A percentile compares a stretch with the other conserved stretches of the same genome.
Conservation (phyloP, 30 jellyfish, hydroid and myxozoan genomes). For the Chrysaora quinquecirrha region DNA sequence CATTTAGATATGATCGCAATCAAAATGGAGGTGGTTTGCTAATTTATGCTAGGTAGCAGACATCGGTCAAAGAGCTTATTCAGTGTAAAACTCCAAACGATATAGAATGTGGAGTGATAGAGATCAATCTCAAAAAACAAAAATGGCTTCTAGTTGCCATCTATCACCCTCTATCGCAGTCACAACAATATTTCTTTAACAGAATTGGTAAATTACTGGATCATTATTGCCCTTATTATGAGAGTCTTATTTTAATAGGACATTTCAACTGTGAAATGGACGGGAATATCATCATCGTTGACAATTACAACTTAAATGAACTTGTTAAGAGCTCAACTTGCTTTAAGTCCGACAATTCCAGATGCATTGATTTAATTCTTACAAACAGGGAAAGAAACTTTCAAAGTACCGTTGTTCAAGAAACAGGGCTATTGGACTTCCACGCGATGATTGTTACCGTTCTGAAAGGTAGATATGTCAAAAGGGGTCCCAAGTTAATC, state of each 20-base stretch:
- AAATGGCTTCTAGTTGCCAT: constrained; percentile 42
- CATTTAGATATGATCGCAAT: constrained; percentile 40
- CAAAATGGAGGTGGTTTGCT: constrained; percentile 33
- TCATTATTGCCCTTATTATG: constrained; percentile 10
- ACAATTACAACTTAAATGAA: constrained; percentile 20
- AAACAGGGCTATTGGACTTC: constrained; percentile 35
- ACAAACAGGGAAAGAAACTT: constrained; percentile 36
- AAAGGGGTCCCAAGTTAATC: constrained; percentile 44
- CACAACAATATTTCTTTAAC: constrained; percentile 36
- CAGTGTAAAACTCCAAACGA: constrained; percentile 7
- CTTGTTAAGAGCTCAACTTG: constrained; percentile 42
- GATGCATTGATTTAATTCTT: constrained; percentile 23
- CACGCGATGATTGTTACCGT: constrained; percentile 47
- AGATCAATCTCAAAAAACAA: constrained; percentile 31
- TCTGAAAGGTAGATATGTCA: constrained; percentile 40
- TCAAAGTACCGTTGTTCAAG: constrained; percentile 31
- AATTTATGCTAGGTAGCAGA: constrained; percentile 23
- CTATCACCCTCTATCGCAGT: constrained; percentile 29
- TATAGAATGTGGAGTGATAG: constrained; percentile 7
- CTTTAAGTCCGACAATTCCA: constrained; percentile 38
- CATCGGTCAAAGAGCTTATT: constrained; percentile 5
- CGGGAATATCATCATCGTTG: constrained; percentile 15
- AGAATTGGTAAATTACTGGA: constrained; percentile 47
- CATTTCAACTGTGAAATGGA: constrained; percentile 27
- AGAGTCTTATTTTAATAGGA: constrained; percentile 18